Percentiles rank a stretch among this genome's conserved stretches.
Conservation (phyloP, 2,113 vertebrate genomes). For the Cacatua alba region DNA sequence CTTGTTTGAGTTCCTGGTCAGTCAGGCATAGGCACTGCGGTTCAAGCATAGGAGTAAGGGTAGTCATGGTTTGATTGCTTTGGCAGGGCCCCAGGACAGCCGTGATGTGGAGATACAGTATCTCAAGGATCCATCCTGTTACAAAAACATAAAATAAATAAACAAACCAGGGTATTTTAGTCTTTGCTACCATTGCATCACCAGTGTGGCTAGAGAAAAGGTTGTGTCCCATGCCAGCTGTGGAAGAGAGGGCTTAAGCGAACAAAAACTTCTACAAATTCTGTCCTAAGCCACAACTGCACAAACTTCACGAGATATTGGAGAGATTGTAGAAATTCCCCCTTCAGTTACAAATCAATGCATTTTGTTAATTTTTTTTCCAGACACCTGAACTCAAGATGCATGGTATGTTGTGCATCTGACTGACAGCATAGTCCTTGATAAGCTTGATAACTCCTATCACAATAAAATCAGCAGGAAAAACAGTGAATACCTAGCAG, state of each 20-base stretch:
- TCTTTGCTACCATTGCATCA: not conserved
- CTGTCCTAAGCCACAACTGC: not conserved
- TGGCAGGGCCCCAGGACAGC: not conserved
- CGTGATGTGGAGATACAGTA: not conserved
- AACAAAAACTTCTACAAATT: not conserved
- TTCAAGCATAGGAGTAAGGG: not conserved
- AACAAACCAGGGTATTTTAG: not conserved
- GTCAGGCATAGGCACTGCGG: accelerated
- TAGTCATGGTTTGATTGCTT: not conserved
- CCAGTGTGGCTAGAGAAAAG: not conserved
- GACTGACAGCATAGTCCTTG: not conserved
- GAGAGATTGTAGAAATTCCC: not conserved
- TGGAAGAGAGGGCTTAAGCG: not conserved
- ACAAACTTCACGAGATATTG: not conserved
- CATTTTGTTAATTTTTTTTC: not conserved
- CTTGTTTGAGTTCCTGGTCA: not conserved
- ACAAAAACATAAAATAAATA: not conserved
- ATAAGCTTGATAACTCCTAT: not conserved
- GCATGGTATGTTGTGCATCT: not conserved
- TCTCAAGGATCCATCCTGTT: not conserved
- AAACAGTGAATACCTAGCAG: not conserved
- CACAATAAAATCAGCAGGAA: not conserved
- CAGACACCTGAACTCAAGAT: not conserved
- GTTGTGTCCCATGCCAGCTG: accelerated
- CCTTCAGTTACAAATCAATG: not conserved